Evolutionary conservation across 2,113 vertebrate genomes (phyloP), one percentile per base, ranked within the genome.

Genomic region (Myotis lucifugus): DNA sequence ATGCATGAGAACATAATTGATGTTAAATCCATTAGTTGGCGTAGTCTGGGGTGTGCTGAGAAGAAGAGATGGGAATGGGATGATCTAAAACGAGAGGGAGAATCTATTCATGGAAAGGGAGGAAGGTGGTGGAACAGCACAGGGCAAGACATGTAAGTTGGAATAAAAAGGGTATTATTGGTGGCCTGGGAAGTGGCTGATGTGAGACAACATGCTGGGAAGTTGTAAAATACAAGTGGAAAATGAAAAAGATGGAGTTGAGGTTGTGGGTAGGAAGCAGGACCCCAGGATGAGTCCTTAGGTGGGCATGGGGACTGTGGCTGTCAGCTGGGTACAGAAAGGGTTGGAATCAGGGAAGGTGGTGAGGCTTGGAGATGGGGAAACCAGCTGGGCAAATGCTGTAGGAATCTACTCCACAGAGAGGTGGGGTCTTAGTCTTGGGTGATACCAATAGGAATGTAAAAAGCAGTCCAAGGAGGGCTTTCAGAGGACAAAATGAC

Each of bases 91-190:
- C n/a, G 52, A 81, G n/a, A 50, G 12, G 18, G 4, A 46, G n/a
- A 91, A 27, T 42, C 42, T 8, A 34, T 50, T 70, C 23, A 9
- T 1, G 4, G 34, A 29, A 74, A 56, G 25, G 32, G 40, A 56
- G 13, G 48, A 66, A 84, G 37, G 12, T 52, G 12, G 11, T 79
- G 2, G 19, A 73, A 84, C 3, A 91, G 40, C 23, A 48, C 1
- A 52, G 29, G 25, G 23, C 19, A 66, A 79, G n/a, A 14, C 42
- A 40, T 5, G 12, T 42, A 23, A 73, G 2, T 17, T 66, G 37
- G 42, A 32, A 50, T 1, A 40, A 32, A 48, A 6, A 77, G 27
- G 25, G 12, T 0, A 10, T 4, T 29, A 37, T 3, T 0, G 17
- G 56, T 74, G 23, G 7, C 85, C 18, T 74, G n/a, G 29, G 25